Evolutionary conservation across 1,140 invertebrate genomes (phyloP), one percentile per base, ranked within the genome.

Genomic region (Ostrea denselamellosa): DNA sequence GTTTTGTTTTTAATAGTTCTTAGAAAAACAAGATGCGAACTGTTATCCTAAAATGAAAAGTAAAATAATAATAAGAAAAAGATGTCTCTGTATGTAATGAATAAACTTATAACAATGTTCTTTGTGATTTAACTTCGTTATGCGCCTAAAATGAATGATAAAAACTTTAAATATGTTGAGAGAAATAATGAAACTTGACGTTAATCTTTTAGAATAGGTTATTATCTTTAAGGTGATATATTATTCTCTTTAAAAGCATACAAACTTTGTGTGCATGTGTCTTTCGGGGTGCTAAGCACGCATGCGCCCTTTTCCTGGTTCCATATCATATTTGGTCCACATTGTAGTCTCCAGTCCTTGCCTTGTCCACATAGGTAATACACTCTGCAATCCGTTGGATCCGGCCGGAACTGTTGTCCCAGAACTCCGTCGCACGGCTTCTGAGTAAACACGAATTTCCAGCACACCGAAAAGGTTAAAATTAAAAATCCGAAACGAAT

Each of bases 201-300:
- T 62, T 62, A 62, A 62, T n/a, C 14, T 19, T 62, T 62, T 62
- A 19, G 58, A n/a, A 19, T 7, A 19, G 14, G 4, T 62, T 14
- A 25, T 9, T 25, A 14, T 25, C 12, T 81, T 34, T 81, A 14
- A 81, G 17, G 0, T 81, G 17, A n/a, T n/a, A 34, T 81, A 8
- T n/a, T 25, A 83, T 28, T 52, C 51, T 22, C 12, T 83, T 83
- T 10, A n/a, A 83, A 52, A 5, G 51, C 22, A 65, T 53, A 71
- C 77, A 22, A 85, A 90, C 89, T 88, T 71, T 68, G 52, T n/a
- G 86, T 65, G 86, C 89, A 90, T n/a, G 44, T 90, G 44, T 90
- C 89, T 10, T 86, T 54, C 8, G 52, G 22, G 19, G 85, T 65
- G 85, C 87, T 53, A 86, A 44, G 81, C 14, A 88, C 87, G 52